phyloP scores from a whole-genome alignment of 2,888 invertebrate genomes.

The Cryptus viduatorius region DNA sequence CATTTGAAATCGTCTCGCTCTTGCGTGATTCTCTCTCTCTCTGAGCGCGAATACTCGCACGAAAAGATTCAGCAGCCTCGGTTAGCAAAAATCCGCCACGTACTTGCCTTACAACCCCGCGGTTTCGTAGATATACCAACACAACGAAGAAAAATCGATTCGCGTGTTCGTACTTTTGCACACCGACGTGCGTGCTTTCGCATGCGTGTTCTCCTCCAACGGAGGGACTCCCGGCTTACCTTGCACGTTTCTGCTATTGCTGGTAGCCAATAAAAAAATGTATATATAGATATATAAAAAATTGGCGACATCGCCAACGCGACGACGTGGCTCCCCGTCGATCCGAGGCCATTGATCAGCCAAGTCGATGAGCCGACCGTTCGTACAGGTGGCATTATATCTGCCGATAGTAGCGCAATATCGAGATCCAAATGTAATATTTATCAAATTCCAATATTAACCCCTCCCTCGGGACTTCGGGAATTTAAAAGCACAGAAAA shows the following conservation, averaged over 20 bases:
- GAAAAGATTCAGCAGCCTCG: conserved; percentile 64
- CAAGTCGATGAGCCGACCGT: conserved; percentile 43
- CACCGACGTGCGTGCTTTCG: conserved; percentile 71
- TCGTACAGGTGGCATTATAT: conserved; percentile 7
- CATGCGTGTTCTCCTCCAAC: conserved; percentile 73
- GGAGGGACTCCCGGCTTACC: conserved; percentile 45
- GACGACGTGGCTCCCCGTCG: conserved; percentile 76
- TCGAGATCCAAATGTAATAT: not conserved
- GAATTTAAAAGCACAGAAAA: no score
- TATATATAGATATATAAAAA: conserved; percentile 73
- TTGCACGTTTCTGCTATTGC: conserved; percentile 44
- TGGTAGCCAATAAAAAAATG: conserved; percentile 37
- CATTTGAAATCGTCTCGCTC: conserved; percentile 45
- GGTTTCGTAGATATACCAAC: conserved; percentile 42
- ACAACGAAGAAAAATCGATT: conserved; percentile 55
- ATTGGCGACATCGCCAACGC: conserved; percentile 79
- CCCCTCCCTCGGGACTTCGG: no score
- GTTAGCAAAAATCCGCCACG: conserved; percentile 63
- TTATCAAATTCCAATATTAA: not conserved
- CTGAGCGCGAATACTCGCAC: conserved; percentile 69
- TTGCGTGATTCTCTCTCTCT: conserved; percentile 21
- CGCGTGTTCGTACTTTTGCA: conserved; percentile 58
- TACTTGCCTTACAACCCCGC: conserved; percentile 63
- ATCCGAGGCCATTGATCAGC: conserved; percentile 79
- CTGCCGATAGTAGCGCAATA: not conserved